Evolutionary conservation across 2,888 invertebrate species (phyloP).

Genomic region (Dilophus febrilis): DNA sequence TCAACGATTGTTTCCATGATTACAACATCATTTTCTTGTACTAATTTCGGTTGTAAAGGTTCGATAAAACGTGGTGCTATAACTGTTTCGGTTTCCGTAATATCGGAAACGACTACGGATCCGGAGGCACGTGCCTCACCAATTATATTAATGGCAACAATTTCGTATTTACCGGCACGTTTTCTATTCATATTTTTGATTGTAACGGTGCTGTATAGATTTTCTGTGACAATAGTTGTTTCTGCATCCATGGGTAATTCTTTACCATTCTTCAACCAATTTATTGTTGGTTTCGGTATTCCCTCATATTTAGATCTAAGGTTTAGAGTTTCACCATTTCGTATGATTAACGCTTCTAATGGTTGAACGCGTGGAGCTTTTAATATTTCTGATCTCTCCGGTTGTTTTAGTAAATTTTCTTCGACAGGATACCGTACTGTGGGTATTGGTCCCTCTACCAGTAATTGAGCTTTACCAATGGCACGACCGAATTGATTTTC

Average conservation of each 20-base stretch:
- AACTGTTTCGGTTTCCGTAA: slow-evolving; percentile 39
- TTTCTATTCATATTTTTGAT: slow-evolving; percentile 52
- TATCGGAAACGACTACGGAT: slow-evolving; percentile 55
- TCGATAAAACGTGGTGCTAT: slow-evolving; percentile 59
- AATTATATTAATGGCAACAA: slow-evolving; percentile 57
- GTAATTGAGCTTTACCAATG: slow-evolving; percentile 53
- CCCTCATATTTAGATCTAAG: slow-evolving; percentile 59
- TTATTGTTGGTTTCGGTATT: slow-evolving; percentile 49
- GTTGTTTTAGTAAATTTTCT: slow-evolving; percentile 28
- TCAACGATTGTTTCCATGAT: slow-evolving; percentile 61
- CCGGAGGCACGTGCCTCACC: slow-evolving; percentile 68
- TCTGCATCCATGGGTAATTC: slow-evolving; percentile 48
- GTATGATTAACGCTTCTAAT: slow-evolving; percentile 54
- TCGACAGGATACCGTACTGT: background rate
- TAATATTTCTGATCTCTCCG: slow-evolving; percentile 27
- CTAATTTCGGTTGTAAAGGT: slow-evolving; percentile 50
- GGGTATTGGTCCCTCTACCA: slow-evolving; percentile 32
- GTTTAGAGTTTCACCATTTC: slow-evolving; percentile 48
- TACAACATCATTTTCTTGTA: slow-evolving; percentile 55
- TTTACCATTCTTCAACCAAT: slow-evolving; percentile 74
- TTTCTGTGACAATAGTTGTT: slow-evolving; percentile 38
- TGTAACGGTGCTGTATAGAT: slow-evolving; percentile 44
- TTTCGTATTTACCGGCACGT: slow-evolving; percentile 77
- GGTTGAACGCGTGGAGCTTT: slow-evolving; percentile 63
- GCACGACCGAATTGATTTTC: slow-evolving; percentile 56